Evolutionary conservation across 1,140 invertebrate genomes (phyloP), one percentile per base, ranked within the genome.

Genomic region (Eufriesea mexicana): DNA sequence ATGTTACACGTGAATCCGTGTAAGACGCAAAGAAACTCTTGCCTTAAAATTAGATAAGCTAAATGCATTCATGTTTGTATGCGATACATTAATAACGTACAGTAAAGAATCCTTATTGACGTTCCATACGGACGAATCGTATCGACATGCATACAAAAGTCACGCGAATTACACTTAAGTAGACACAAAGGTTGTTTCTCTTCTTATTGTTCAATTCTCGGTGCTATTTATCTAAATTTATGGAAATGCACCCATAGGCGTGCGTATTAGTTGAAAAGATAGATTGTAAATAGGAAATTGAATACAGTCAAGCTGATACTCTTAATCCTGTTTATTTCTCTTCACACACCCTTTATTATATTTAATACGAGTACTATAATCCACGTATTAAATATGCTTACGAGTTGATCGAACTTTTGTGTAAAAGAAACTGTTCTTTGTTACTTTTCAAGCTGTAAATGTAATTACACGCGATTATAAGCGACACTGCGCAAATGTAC

Each of bases 21-120:
- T n/a, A 28, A 66, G 42, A 59, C 5, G 62, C 79, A 35, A 66
- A 49, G 49, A 20, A 67, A 51, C 49, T 64, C 45, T 67, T 75
- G 79, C 73, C 71, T 76, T 76, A 76, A 76, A 75, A 16, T 76
- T 75, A 82, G 59, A 64, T 64, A 74, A 80, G 75, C 18, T 57
- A 67, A 74, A 59, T 67, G 35, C 47, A 57, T 67, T 82, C 35
- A 68, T 10, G 10, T 49, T 67, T 76, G 51, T 45, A 75, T 55
- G 51, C 5, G 71, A 76, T 47, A n/a, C 35, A 61, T 72, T 35
- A 72, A 57, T 20, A 47, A 64, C 47, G 20, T 42, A n/a, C 28
- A 35, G 59, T 25, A 70, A 71, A 23, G 2, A 54, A 73, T 71
- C 49, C 20, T 79, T 70, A 71, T 20, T 57, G 42, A 45, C 14